Percentiles rank a stretch among this genome's conserved stretches.
Evolutionary conservation across 1,140 invertebrate species (phyloP).

Genomic region (Potamilus streckersoni): DNA sequence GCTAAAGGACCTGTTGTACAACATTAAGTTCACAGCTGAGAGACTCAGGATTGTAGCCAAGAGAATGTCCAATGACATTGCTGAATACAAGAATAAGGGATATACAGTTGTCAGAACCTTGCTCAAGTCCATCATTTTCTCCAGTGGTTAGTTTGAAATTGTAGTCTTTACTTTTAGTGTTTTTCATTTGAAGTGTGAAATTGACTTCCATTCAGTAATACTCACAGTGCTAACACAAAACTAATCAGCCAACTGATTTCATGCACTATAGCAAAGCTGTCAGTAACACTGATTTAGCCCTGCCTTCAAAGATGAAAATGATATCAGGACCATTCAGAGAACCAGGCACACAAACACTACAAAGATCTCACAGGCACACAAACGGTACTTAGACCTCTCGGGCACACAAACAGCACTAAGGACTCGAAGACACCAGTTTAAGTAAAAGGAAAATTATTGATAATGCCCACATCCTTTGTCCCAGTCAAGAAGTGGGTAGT

Average conservation of each 20-base stretch:
- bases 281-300: not conserved
- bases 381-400: no score
- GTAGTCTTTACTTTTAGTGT: not conserved
- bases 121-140: constrained; percentile 74
- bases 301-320: no score
- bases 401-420: no score
- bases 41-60: constrained; percentile 81
- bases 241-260: not conserved
- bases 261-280: not conserved
- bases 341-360: no score
- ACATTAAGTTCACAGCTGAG: constrained; percentile 78
- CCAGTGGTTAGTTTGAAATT: constrained; percentile 70
- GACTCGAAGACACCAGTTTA: no score
- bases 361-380: no score
- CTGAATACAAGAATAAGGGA: constrained; percentile 77
- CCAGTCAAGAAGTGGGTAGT: no score
- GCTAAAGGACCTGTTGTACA: constrained; percentile 81
- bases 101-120: constrained; percentile 72
- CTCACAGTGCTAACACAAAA: not conserved
- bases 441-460: no score
- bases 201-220: not conserved
- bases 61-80: constrained; percentile 79
- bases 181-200: not conserved
- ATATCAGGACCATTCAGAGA: no score
- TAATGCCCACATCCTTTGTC: no score